phyloP scores from a whole-genome alignment of 1,140 invertebrate species.

The Meloidogyne floridensis region DNA sequence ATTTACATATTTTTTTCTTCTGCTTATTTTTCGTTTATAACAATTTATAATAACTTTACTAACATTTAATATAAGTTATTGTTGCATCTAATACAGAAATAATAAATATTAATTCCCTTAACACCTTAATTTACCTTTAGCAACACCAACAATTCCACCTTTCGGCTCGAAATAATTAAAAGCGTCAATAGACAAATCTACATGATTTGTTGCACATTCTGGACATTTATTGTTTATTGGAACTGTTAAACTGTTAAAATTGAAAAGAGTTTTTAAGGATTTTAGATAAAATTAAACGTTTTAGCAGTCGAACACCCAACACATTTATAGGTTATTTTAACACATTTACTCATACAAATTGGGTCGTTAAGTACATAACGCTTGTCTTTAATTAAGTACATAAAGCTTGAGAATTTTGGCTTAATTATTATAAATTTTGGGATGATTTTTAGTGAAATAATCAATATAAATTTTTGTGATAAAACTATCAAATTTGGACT shows the following conservation, averaged over 20 bases:
- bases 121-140: constrained; percentile 7
- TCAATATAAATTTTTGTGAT: no score
- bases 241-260: constrained; percentile 28
- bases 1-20: not conserved
- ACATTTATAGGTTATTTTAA: constrained; percentile 41
- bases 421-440: not conserved
- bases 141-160: constrained; percentile 29
- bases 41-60: not conserved
- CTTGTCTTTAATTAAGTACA: constrained; percentile 31
- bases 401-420: constrained; percentile 27
- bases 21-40: no score
- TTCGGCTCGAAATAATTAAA: constrained; percentile 33
- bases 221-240: constrained; percentile 39
- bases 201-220: constrained; percentile 33
- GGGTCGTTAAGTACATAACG: constrained; percentile 36
- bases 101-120: not conserved
- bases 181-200: constrained; percentile 31
- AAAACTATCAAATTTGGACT: no score
- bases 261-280: no score
- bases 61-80: constrained; percentile 26
- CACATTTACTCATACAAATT: constrained; percentile 39
- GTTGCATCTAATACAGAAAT: constrained; percentile 7
- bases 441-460: no score
- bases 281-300: constrained; percentile 17
- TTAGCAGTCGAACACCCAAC: constrained; percentile 12